Evolutionary conservation across 2,113 vertebrate genomes (phyloP).

Genomic region (Nicator chloris): DNA sequence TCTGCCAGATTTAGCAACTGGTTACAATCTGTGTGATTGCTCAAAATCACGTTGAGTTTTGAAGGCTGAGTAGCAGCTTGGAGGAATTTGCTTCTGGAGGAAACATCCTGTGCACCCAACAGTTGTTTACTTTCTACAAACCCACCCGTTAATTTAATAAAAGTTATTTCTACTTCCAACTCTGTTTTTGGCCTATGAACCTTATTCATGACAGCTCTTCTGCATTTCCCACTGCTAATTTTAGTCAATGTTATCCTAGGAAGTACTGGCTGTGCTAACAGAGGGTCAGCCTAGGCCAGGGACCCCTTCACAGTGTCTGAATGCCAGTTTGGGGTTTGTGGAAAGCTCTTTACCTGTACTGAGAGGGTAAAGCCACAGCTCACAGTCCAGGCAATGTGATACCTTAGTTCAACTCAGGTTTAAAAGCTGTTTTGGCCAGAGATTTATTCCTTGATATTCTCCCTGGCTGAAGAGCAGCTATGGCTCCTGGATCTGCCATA

Average conservation of each 20-base stretch:
- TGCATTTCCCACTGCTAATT: not conserved
- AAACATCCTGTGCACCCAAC: not conserved
- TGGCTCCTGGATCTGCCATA: not conserved
- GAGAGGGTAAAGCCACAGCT: not conserved
- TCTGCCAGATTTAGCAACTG: slow-evolving; percentile 16
- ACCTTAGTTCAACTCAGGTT: not conserved
- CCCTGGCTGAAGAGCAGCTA: not conserved
- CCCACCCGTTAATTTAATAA: not conserved
- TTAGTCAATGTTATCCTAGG: not conserved
- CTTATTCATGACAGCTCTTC: not conserved
- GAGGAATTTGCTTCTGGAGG: not conserved
- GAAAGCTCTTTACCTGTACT: not conserved
- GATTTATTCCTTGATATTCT: not conserved
- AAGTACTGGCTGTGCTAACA: not conserved
- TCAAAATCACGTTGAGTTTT: not conserved
- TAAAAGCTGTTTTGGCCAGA: not conserved
- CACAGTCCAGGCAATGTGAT: not conserved
- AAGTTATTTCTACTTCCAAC: not conserved
- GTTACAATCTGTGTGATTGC: not conserved
- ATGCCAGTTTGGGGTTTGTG: not conserved
- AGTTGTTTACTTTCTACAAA: not conserved
- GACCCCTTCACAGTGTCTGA: not conserved
- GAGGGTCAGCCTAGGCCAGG: not conserved
- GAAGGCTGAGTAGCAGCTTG: not conserved
- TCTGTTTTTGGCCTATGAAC: not conserved